Evolutionary conservation across 2,113 vertebrate species (phyloP), one percentile per base, ranked within the genome.

Genomic region (Eretmochelys imbricata): DNA sequence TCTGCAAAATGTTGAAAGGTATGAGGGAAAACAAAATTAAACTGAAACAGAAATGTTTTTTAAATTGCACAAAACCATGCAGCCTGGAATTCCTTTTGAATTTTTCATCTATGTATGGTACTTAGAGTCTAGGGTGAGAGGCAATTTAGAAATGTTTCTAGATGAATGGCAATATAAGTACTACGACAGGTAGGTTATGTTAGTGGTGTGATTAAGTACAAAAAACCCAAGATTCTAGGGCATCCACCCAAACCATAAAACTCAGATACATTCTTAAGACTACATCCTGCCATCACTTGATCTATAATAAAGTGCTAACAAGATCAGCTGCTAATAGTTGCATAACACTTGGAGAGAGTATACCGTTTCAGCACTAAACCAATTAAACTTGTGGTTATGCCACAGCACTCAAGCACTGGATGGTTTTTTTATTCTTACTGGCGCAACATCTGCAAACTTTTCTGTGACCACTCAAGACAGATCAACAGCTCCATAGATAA

Each of bases 391-490:
- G 65, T 86, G 69, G 4, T 8, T 27, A 72, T 79, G 17, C 62
- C 83, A 5, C 16, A 6, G 8, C 48, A 4, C 0, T 1, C 48
- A 65, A 22, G 0, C 19, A 16, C 1, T 0, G 0, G 81, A 3
- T 31, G 31, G 69, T 80, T 59, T 25, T 25, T 0, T 59, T 12
- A 12, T 59, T 27, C 25, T 59, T 29, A 59, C 57, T 11, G 57
- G 25, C 25, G 29, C 65, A 69, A n/a, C 7, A 1, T 38, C 65
- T 69, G 65, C 65, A 72, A 38, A 72, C 19, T 72, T 38, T 72
- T 9, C 65, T 72, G 35, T 72, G n/a, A 9, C 65, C 20, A 72
- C 65, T 72, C 9, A 38, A 72, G 65, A 14, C 25, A 62, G 11
- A 62, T 31, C 12, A 62, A 29, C 27, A 62, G 25, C 57, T 62